Evolutionary conservation across 30 jellyfish, hydroid and myxozoan species (phyloP).

Genomic region (Turritopsis dohrnii): DNA sequence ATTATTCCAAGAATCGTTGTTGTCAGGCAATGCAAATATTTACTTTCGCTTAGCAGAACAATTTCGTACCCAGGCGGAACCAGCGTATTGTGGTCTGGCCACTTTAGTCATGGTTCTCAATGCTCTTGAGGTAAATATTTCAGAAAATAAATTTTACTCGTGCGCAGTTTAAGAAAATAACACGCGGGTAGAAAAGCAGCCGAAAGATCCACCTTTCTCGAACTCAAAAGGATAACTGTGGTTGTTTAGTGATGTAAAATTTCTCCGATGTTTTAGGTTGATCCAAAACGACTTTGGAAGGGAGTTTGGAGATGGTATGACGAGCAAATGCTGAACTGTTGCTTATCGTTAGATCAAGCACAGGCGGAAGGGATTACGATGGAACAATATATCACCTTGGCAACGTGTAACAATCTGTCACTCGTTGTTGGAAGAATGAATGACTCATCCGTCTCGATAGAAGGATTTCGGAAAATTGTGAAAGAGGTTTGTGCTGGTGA

Average conservation of each 20-base stretch:
- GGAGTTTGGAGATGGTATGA: slow-evolving; percentile 89
- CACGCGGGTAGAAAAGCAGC: too few species aligned
- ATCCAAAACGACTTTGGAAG: slow-evolving; percentile 80
- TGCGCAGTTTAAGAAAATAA: too few species aligned
- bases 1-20: slow-evolving; percentile 60
- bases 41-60: slow-evolving; percentile 75
- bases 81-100: slow-evolving; percentile 86
- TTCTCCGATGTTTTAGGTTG: slow-evolving; percentile 31
- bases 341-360: slow-evolving; percentile 64
- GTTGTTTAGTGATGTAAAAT: not conserved
- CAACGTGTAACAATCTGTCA: slow-evolving; percentile 56
- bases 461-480: slow-evolving; percentile 42
- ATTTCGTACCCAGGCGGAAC: slow-evolving; percentile 85
- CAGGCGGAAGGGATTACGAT: slow-evolving; percentile 62
- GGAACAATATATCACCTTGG: slow-evolving; percentile 67
- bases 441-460: slow-evolving; percentile 27
- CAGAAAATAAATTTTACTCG: not conserved
- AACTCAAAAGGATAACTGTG: too few species aligned
- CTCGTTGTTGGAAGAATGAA: slow-evolving; percentile 45
- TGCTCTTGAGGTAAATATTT: slow-evolving; percentile 41
- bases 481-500: slow-evolving; percentile 42
- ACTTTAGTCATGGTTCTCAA: slow-evolving; percentile 78
- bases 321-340: slow-evolving; percentile 79
- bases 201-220: too few species aligned
- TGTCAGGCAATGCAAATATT: slow-evolving; percentile 63